phyloP scores from a whole-genome alignment of 1,140 invertebrate genomes.

The Zophobas morio region DNA sequence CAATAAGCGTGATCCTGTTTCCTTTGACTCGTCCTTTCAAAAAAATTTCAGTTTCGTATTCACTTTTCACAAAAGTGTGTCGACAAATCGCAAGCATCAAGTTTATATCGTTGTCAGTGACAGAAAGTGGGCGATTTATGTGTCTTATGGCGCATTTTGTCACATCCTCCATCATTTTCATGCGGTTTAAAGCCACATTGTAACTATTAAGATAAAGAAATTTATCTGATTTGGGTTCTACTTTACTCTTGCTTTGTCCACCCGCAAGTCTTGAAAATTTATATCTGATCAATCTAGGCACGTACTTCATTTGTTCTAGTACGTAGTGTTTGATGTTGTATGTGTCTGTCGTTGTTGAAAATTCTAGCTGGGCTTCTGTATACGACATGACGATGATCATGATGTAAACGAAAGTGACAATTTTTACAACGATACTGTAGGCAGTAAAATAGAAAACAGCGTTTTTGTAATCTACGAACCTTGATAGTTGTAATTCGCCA shows the following conservation, averaged over 20 bases:
- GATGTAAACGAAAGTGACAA: slow-evolving; percentile 51
- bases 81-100: slow-evolving; percentile 9
- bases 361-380: slow-evolving; percentile 49
- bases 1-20: not conserved
- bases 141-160: not conserved
- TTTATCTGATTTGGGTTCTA: slow-evolving; percentile 21
- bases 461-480: slow-evolving; percentile 42
- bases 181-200: not conserved
- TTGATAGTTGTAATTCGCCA: not conserved
- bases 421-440: not conserved
- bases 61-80: not conserved
- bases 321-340: slow-evolving; percentile 17
- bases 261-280: not conserved
- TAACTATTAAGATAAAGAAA: slow-evolving; percentile 7
- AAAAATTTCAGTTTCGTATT: not conserved
- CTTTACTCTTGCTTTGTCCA: not conserved
- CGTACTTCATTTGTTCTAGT: not conserved
- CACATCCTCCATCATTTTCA: slow-evolving; percentile 11
- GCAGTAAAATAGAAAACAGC: slow-evolving; percentile 48
- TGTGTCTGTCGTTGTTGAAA: slow-evolving; percentile 37
- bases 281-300: slow-evolving; percentile 13
- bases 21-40: slow-evolving; percentile 4
- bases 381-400: slow-evolving; percentile 56
- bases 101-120: not conserved
- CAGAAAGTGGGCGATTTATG: not conserved